Evolutionary conservation across 2,888 invertebrate genomes (phyloP).

Genomic region (Habroteleia sp.): DNA sequence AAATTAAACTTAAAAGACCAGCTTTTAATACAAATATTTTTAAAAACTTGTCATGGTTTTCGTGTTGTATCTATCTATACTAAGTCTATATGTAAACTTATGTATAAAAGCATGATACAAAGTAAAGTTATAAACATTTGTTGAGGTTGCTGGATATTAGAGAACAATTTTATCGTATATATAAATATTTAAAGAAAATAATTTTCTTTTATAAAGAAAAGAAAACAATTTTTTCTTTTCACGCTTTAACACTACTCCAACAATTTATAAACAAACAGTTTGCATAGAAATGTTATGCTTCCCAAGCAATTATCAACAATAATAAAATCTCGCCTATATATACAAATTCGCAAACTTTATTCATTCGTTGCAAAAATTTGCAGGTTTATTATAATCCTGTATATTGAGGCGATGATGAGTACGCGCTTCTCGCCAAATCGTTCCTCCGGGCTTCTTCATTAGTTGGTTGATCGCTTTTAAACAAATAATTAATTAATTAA

Average conservation of each 20-base stretch:
- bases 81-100: conserved; percentile 10
- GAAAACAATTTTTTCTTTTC: conserved; percentile 8
- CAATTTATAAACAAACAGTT: conserved; percentile 30
- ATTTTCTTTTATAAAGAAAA: conserved; percentile 2
- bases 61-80: not conserved
- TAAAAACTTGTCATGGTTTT: conserved; percentile 22
- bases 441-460: conserved; percentile 75
- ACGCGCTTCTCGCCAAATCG: conserved; percentile 74
- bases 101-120: conserved; percentile 16
- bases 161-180: too few species aligned
- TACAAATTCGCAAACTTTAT: conserved; percentile 54
- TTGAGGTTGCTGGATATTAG: not conserved
- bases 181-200: not conserved
- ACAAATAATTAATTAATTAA: conserved; percentile 9
- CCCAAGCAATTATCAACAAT: conserved; percentile 38
- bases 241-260: conserved; percentile 14
- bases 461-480: conserved; percentile 74
- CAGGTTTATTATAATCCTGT: conserved; percentile 76
- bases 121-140: conserved; percentile 5
- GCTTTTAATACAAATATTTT: conserved; percentile 26
- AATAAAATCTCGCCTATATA: conserved; percentile 48
- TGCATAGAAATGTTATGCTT: conserved; percentile 26
- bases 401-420: conserved; percentile 79
- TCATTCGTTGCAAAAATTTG: conserved; percentile 5
- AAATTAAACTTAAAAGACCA: conserved; percentile 25